These are phyloP conservation scores for Sarotherodon lohbergeri DNA, from an alignment of 2,113 vertebrate genomes.

Conservation along the genomic window DNA sequence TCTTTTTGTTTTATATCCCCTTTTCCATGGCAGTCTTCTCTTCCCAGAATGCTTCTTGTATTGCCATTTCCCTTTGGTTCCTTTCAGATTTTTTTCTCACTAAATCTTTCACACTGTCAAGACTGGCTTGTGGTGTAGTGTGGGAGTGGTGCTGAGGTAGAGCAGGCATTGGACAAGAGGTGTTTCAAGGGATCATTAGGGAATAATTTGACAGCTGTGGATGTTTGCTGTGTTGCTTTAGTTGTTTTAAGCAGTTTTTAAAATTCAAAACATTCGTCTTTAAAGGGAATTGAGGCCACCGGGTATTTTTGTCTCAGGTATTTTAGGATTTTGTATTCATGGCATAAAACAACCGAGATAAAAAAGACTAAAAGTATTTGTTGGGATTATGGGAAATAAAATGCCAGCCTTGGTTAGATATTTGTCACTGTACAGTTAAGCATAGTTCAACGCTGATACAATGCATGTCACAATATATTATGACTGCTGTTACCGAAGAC, in stretches of 20 bases:
- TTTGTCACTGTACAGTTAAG: neutral
- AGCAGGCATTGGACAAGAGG: neutral
- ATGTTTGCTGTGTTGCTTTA: neutral
- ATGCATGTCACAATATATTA: neutral
- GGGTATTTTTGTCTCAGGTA: constrained; percentile 22
- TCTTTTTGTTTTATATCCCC: constrained; percentile 5
- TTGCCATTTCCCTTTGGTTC: neutral
- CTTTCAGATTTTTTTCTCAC: neutral
- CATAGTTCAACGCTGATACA: neutral
- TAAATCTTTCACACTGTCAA: neutral
- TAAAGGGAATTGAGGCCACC: constrained; percentile 24
- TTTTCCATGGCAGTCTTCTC: neutral
- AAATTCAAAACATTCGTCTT: neutral
- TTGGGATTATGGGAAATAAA: neutral
- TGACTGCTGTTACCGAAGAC: neutral
- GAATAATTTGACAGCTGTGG: constrained; percentile 3
- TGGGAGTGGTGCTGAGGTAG: neutral
- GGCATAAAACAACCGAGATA: neutral
- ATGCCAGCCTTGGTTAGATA: neutral
- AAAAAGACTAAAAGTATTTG: neutral
- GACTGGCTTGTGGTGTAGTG: neutral
- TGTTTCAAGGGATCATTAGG: neutral
- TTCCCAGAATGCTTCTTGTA: neutral
- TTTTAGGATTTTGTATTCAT: constrained; percentile 4
- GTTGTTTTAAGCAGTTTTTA: neutral